phyloP scores from a whole-genome alignment of 2,113 vertebrate species.

The Oxyruncus cristatus region DNA sequence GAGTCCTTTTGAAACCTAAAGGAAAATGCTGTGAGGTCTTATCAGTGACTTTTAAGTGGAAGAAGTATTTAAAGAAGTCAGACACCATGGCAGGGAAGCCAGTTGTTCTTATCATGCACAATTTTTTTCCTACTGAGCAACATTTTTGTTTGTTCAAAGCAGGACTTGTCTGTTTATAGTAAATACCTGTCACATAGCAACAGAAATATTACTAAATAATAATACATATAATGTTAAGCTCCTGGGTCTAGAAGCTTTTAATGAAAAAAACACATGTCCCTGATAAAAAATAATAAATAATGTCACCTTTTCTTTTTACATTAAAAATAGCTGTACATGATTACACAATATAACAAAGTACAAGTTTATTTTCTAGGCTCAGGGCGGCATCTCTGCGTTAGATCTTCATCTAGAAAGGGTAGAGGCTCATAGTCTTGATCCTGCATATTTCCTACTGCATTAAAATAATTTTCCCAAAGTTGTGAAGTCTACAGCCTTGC shows the following conservation, averaged over 20 bases:
- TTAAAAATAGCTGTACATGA: conserved; percentile 62
- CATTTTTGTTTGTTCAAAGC: neutral
- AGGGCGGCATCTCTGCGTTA: neutral
- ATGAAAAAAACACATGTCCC: neutral
- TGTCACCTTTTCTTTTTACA: conserved; percentile 32
- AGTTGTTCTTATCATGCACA: conserved; percentile 10
- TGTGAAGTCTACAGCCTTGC: neutral
- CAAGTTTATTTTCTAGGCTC: neutral
- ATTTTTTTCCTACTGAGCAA: neutral
- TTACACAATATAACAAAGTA: conserved; percentile 42
- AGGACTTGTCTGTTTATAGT: conserved; percentile 21
- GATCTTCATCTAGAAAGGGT: neutral
- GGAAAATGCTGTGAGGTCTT: neutral
- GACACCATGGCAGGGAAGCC: neutral
- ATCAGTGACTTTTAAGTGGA: neutral
- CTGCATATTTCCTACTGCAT: neutral
- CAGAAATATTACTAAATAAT: conserved; percentile 62
- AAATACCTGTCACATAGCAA: conserved; percentile 58
- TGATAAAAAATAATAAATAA: conserved; percentile 73
- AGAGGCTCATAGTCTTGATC: neutral
- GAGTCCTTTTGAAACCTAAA: neutral
- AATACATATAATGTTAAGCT: conserved; percentile 31
- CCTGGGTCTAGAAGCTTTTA: conserved; percentile 27
- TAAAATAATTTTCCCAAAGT: neutral
- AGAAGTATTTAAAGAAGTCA: neutral